Conservation (phyloP, 2,888 invertebrate genomes). For the Orthosia gracilis region DNA sequence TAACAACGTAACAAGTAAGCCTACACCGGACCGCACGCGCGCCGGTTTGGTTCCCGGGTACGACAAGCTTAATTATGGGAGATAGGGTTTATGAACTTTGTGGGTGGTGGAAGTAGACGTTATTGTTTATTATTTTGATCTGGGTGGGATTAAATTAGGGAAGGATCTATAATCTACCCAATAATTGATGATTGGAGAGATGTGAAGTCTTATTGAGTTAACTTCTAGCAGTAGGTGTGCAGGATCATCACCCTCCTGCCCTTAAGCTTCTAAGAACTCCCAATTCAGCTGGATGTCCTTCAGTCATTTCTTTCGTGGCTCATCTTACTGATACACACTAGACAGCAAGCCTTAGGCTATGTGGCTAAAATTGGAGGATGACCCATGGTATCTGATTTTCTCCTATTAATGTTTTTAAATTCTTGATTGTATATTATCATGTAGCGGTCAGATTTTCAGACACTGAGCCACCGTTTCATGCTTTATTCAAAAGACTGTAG, state of each 20-base stretch:
- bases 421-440: too few relatives aligned
- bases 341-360: too few relatives aligned
- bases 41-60: conserved; percentile 51
- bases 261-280: neutral
- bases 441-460: too few relatives aligned
- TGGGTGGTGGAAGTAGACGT: conserved; percentile 20
- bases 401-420: too few relatives aligned
- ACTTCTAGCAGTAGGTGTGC: neutral
- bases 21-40: conserved; percentile 72
- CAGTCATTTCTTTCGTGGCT: neutral
- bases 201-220: neutral
- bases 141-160: neutral
- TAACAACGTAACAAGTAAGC: conserved; percentile 61
- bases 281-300: neutral
- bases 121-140: conserved; percentile 19
- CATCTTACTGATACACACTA: too few relatives aligned
- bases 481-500: too few relatives aligned
- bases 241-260: too few relatives aligned
- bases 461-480: too few relatives aligned
- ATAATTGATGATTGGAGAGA: neutral
- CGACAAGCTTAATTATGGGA: conserved; percentile 49
- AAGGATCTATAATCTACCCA: neutral
- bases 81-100: conserved; percentile 63
- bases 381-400: too few relatives aligned
- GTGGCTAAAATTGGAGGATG: too few relatives aligned